Percentiles rank a stretch among this genome's conserved stretches.
Evolutionary conservation across 2,888 invertebrate species (phyloP).

Genomic region (Dorcus hopei): DNA sequence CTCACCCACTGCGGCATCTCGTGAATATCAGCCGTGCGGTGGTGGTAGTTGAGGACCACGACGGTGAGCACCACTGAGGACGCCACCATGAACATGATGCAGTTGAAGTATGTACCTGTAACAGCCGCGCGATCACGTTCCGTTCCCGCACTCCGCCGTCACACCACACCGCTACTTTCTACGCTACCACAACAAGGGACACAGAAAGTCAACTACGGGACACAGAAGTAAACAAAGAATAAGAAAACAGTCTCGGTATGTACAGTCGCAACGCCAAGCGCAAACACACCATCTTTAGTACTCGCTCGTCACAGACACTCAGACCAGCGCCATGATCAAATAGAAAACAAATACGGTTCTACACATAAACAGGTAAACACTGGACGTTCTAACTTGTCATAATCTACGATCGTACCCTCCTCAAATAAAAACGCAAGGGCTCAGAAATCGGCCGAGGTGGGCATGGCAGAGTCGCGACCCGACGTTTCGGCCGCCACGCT

Average conservation of each 20-base stretch:
- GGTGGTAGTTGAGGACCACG: conserved; percentile 95
- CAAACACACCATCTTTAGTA: conserved; percentile 40
- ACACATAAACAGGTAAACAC: conserved; percentile 41
- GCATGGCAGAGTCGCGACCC: conserved; percentile 35
- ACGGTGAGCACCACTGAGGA: conserved; percentile 96
- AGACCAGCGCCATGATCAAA: conserved; percentile 30
- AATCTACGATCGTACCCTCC: conserved; percentile 49
- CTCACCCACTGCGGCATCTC: conserved; percentile 96
- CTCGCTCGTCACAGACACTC: conserved; percentile 36
- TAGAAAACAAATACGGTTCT: conserved; percentile 25
- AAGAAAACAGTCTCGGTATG: conserved; percentile 30
- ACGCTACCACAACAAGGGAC: conserved; percentile 19
- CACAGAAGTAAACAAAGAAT: conserved; percentile 14
- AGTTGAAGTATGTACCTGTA: conserved; percentile 94
- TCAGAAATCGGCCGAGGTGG: conserved; percentile 44
- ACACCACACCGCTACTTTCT: conserved; percentile 15
- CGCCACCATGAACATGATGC: conserved; percentile 99
- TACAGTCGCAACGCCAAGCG: conserved; percentile 44
- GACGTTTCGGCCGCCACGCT: conserved; percentile 31
- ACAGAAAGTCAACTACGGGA: conserved; percentile 13
- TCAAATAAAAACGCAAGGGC: conserved; percentile 42
- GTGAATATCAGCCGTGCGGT: conserved; percentile 94
- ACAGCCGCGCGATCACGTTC: conserved; percentile 32
- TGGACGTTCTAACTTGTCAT: conserved; percentile 35
- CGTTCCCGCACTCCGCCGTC: conserved; percentile 12